Conservation (phyloP, 2,888 invertebrate species). For the Alcis repandata region DNA sequence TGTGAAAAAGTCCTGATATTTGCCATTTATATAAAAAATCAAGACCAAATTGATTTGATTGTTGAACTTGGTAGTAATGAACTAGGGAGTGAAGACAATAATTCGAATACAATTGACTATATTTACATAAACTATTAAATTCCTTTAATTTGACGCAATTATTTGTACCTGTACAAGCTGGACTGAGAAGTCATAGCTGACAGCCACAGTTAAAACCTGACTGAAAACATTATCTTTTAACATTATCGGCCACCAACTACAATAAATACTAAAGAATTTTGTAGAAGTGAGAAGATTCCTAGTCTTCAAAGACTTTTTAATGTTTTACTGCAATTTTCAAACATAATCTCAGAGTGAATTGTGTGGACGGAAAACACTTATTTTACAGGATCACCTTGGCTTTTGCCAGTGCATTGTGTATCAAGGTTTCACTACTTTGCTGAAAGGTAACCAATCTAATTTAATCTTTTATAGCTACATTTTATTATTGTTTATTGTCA, state of each 20-base stretch:
- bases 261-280: no score
- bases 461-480: background rate
- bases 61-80: background rate
- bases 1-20: slow-evolving; percentile 16
- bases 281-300: no score
- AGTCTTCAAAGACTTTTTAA: no score
- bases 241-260: no score
- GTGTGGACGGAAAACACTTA: no score
- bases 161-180: background rate
- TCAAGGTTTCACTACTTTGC: background rate
- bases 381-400: background rate
- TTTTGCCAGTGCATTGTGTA: background rate
- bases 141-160: background rate
- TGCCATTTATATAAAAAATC: slow-evolving; percentile 4
- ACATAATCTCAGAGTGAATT: no score
- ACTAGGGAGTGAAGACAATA: background rate
- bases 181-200: no score
- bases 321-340: no score
- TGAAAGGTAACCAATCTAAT: background rate
- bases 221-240: no score
- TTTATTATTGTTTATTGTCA: background rate
- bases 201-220: no score
- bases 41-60: background rate
- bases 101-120: background rate
- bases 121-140: slow-evolving; percentile 11